phyloP scores from a whole-genome alignment of 2,113 vertebrate species.

The Capreolus pygargus region DNA sequence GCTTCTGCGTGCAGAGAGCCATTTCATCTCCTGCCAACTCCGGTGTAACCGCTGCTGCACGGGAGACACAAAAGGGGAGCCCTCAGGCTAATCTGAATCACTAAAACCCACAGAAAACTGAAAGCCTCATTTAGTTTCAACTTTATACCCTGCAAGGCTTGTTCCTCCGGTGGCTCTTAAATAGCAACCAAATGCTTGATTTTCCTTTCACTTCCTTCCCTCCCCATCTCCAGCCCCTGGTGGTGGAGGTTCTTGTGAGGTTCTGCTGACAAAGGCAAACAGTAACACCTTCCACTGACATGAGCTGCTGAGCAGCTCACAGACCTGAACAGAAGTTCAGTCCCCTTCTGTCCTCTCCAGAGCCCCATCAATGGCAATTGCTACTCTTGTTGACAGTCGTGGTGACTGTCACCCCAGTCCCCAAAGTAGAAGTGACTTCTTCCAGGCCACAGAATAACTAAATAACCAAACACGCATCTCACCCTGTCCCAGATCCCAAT shows the following conservation, averaged over 20 bases:
- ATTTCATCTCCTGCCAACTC: not conserved
- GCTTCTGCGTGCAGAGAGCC: not conserved
- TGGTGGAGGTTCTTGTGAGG: not conserved
- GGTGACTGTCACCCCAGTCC: not conserved
- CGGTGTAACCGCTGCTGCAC: rapidly evolving
- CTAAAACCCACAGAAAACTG: conserved; percentile 17
- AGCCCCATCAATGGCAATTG: not conserved
- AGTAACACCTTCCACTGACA: not conserved
- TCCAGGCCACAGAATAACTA: not conserved
- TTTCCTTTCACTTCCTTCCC: conserved; percentile 36
- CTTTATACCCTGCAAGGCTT: not conserved
- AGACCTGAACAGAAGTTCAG: not conserved
- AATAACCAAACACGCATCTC: not conserved
- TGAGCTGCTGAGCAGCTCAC: not conserved
- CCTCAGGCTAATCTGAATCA: not conserved
- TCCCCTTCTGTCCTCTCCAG: not conserved
- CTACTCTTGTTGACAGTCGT: not conserved
- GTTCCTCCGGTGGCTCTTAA: not conserved
- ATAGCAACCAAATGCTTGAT: not conserved
- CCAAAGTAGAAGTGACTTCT: not conserved
- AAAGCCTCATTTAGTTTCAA: conserved; percentile 29
- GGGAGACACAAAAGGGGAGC: not conserved
- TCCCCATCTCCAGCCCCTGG: not conserved
- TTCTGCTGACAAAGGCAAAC: not conserved
- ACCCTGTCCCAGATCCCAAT: rapidly evolving